phyloP scores from a whole-genome alignment of 1,140 invertebrate genomes.

The Adoxophyes honmai region DNA sequence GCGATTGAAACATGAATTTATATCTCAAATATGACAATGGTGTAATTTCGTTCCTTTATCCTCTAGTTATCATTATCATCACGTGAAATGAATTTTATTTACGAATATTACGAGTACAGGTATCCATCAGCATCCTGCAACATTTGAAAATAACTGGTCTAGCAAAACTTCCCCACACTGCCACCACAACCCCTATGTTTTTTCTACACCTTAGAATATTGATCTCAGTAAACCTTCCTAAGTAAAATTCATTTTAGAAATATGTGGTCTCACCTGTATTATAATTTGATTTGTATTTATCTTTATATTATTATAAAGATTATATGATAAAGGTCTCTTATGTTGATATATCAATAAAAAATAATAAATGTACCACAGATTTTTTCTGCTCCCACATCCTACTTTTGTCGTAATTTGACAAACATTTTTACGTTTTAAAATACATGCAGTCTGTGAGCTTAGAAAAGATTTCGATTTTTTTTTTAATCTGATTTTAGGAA shows the following conservation, averaged over 20 bases:
- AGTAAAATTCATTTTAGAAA: conserved; percentile 56
- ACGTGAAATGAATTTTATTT: conserved; percentile 47
- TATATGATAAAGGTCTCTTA: conserved; percentile 61
- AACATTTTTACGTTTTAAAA: no score
- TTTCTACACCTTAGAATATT: conserved; percentile 40
- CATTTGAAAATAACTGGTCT: no score
- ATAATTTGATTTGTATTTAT: conserved; percentile 71
- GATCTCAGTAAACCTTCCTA: conserved; percentile 51
- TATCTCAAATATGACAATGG: conserved; percentile 32
- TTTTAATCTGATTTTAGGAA: no score
- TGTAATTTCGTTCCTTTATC: conserved; percentile 66
- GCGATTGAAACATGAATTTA: conserved; percentile 32
- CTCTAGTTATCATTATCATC: conserved; percentile 29
- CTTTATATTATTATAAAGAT: conserved; percentile 54
- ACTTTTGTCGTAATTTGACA: no score
- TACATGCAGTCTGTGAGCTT: no score
- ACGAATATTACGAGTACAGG: conserved; percentile 28
- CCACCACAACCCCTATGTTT: no score
- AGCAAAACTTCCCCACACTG: conserved; percentile 49
- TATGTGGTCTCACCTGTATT: conserved; percentile 60
- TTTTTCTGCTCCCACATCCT: conserved; percentile 1
- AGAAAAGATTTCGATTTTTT: no score
- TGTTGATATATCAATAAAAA: conserved; percentile 69
- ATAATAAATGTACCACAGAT: conserved; percentile 17
- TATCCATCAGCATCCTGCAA: no score